phyloP scores from a whole-genome alignment of 2,888 invertebrate species.

The Chelonus formosanus region DNA sequence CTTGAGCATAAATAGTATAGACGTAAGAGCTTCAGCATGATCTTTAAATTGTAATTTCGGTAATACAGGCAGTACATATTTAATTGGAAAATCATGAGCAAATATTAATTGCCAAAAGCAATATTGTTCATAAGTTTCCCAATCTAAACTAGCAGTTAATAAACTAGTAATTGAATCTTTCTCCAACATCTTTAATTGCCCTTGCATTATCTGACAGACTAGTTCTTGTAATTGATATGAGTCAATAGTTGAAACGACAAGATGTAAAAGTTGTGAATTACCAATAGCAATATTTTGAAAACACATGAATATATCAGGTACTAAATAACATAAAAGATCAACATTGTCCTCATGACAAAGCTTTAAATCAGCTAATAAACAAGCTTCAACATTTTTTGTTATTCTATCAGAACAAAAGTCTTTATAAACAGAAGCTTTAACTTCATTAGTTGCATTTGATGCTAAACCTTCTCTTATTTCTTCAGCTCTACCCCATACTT shows the following conservation, averaged over 20 bases:
- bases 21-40: conserved; percentile 92
- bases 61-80: conserved; percentile 82
- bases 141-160: conserved; percentile 84
- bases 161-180: conserved; percentile 79
- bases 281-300: conserved; percentile 89
- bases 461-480: conserved; percentile 66
- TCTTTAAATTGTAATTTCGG: conserved; percentile 82
- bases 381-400: conserved; percentile 78
- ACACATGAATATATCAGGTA: conserved; percentile 91
- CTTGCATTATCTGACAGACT: conserved; percentile 90
- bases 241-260: conserved; percentile 91
- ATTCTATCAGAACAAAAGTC: conserved; percentile 81
- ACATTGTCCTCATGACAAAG: conserved; percentile 90
- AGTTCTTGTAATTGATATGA: conserved; percentile 89
- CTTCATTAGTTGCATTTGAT: conserved; percentile 65
- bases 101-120: conserved; percentile 96
- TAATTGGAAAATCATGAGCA: conserved; percentile 93
- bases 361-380: conserved; percentile 83
- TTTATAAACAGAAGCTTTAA: conserved; percentile 87
- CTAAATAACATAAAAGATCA: conserved; percentile 87
- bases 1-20: conserved; percentile 88
- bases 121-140: conserved; percentile 98
- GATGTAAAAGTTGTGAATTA: conserved; percentile 85
- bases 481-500: conserved; percentile 74
- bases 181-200: conserved; percentile 84